These are phyloP conservation scores for Dermatophagoides farinae DNA, from an alignment of 1,140 invertebrate species.

Conservation along the genomic window DNA sequence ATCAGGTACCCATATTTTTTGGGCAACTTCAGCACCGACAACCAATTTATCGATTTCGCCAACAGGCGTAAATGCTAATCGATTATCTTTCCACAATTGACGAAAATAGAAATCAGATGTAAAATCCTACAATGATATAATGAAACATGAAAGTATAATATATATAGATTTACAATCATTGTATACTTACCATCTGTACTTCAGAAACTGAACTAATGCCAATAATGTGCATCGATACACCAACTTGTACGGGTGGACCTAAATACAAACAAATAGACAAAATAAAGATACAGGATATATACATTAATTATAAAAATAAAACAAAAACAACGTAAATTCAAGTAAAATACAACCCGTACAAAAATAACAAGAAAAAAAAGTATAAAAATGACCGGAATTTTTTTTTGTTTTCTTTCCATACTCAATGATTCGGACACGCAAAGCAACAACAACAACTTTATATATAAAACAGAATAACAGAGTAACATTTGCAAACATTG, in stretches of 20 bases:
- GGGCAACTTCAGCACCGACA: conserved; percentile 58
- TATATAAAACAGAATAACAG: too few species aligned
- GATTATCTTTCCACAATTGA: conserved; percentile 88
- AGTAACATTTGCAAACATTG: too few species aligned
- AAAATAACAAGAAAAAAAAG: too few species aligned
- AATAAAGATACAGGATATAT: neutral
- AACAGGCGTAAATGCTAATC: conserved; percentile 12
- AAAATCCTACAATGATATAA: too few species aligned
- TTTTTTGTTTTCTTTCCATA: too few species aligned
- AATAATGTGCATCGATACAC: conserved; percentile 93
- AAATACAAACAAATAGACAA: conserved; percentile 32
- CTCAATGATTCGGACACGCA: too few species aligned
- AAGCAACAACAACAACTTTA: too few species aligned
- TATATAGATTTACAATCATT: neutral
- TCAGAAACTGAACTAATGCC: conserved; percentile 95
- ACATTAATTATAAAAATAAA: too few species aligned
- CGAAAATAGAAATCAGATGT: conserved; percentile 97
- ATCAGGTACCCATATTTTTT: conserved; percentile 76
- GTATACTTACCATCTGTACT: conserved; percentile 77
- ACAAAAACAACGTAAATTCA: too few species aligned
- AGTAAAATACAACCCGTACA: too few species aligned
- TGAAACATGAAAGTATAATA: too few species aligned
- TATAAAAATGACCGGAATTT: too few species aligned
- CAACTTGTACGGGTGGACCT: conserved; percentile 85
- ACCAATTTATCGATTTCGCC: conserved; percentile 9